Conservation (phyloP, 2,797 vertebrate species). For the Diceros bicornis region DNA sequence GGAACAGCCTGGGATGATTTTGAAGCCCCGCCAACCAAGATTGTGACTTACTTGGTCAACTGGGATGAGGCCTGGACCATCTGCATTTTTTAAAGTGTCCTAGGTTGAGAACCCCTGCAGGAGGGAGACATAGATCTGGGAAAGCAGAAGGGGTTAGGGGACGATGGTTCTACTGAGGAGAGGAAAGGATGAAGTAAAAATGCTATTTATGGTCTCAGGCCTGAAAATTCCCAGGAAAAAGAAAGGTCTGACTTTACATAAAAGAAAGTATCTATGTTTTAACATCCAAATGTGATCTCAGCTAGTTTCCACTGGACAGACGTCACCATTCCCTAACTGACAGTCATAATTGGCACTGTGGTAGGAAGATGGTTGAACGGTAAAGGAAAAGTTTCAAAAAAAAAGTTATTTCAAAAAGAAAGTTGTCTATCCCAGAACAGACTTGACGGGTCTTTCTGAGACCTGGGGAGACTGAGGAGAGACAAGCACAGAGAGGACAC, state of each 20-base stretch:
- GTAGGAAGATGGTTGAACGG: not conserved
- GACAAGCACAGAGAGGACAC: not conserved
- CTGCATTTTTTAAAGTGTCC: not conserved
- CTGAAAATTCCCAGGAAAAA: slow-evolving; percentile 50
- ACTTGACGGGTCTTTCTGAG: not conserved
- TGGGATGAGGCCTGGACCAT: not conserved
- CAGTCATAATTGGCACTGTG: slow-evolving; percentile 63
- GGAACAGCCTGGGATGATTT: not conserved
- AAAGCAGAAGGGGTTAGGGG: not conserved
- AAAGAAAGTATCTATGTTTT: slow-evolving; percentile 66
- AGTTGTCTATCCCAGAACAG: not conserved
- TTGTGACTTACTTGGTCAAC: not conserved
- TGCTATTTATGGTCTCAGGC: slow-evolving; percentile 39
- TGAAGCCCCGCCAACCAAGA: not conserved
- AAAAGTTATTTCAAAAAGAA: slow-evolving; percentile 45
- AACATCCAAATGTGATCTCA: slow-evolving; percentile 80
- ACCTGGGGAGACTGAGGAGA: not conserved
- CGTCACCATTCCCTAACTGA: slow-evolving; percentile 60
- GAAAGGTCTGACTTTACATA: slow-evolving; percentile 62
- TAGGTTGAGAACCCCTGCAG: not conserved
- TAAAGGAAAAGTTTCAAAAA: slow-evolving; percentile 48
- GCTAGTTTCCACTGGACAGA: slow-evolving; percentile 73
- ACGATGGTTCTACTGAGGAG: not conserved
- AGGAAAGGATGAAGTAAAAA: slow-evolving; percentile 9
- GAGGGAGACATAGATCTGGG: not conserved